Conservation (phyloP, 2,113 vertebrate species). For the Saccopteryx leptura region DNA sequence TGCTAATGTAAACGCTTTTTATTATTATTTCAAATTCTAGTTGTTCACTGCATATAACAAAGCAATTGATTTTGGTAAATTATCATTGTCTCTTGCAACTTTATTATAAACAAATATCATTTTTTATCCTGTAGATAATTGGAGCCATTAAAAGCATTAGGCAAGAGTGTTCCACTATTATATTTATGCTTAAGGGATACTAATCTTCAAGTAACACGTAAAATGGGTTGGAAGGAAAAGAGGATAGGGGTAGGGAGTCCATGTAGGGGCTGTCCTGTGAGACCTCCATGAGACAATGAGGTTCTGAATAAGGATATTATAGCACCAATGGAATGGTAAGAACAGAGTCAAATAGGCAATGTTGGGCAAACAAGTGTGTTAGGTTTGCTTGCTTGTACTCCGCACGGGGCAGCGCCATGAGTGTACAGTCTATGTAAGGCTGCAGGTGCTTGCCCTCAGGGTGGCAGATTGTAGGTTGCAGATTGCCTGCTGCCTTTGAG, state of each 20-base stretch:
- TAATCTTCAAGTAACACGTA: not conserved
- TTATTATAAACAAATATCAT: not conserved
- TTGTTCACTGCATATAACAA: not conserved
- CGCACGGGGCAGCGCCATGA: no score
- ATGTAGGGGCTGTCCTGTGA: not conserved
- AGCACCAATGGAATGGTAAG: not conserved
- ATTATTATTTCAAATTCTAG: not conserved
- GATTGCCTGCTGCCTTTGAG: no score
- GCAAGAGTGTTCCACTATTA: not conserved
- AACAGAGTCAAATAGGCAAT: not conserved
- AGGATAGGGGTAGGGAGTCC: not conserved
- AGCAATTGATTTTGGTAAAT: not conserved
- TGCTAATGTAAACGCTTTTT: not conserved
- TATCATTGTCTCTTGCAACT: not conserved
- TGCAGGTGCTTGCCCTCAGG: no score
- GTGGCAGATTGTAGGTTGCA: no score
- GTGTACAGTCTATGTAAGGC: no score
- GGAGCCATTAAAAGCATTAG: not conserved
- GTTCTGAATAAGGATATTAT: not conserved
- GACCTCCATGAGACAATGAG: not conserved
- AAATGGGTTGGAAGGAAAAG: not conserved
- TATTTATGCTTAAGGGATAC: not conserved
- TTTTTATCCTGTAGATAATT: constrained; percentile 2
- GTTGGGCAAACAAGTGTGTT: no score
- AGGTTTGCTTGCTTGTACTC: no score